Evolutionary conservation across 2,797 vertebrate genomes (phyloP), one percentile per base, ranked within the genome.

Genomic region (Tarsius wallacei): DNA sequence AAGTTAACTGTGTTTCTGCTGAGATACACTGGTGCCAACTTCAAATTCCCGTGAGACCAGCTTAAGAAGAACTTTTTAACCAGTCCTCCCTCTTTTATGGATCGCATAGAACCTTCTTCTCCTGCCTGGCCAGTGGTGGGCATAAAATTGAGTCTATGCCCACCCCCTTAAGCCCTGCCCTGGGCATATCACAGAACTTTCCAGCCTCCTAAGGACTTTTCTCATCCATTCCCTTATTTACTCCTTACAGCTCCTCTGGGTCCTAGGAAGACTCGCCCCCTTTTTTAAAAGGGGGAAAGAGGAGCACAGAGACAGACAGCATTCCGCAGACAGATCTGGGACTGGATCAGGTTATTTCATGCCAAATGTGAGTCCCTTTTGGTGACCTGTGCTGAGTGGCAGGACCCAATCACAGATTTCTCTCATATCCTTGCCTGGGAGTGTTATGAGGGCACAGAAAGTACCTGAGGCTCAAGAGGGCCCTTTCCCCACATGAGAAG

Each of bases 381-480:
- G n/a, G 36, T 22, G 19, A n/a, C 63, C 49, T 7, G 57, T 4
- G 2, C 55, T 55, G 36, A 61, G 49, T 31, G 59, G 24, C 7
- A 66, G 31, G 28, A 63, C 33, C 36, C 15, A 36, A 3, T 7
- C 66, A 31, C 1, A 17, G 22, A 61, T 59, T 24, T 77, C 74
- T 36, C 51, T 49, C 0, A 0, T 26, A 36, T 47, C 36, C 26
- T 28, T 28, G 14, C 33, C 13, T 12, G 36, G 13, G 21, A 61
- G 21, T 90, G n/a, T n/a, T 47, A 17, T 8, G 5, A 21, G 2
- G 5, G 12, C 64, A 92, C 66, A 42, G 24, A 31, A 83, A 76
- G 31, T 8, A 0, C n/a, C 7, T 9, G 28, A 42, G 36, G 26
- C 2, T 14, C 2, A 21, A 24, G 3, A 15, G 21, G 14, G 5